Percentiles rank a stretch among this genome's conserved stretches.
Evolutionary conservation across 1,140 invertebrate species (phyloP).

Genomic region (Oryzaephilus surinamensis): DNA sequence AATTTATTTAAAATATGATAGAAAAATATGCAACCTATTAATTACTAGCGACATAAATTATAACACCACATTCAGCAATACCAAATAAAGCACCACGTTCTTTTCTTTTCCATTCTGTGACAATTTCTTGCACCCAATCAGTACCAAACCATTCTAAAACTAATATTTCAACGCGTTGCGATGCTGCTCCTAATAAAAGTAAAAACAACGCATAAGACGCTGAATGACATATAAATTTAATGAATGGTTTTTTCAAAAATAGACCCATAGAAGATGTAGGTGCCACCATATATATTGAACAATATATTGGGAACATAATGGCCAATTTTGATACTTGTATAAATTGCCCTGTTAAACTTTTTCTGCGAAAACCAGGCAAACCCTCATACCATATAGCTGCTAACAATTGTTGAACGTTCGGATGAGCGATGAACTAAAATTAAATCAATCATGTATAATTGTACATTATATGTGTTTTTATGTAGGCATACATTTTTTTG

Average conservation of each 20-base stretch:
- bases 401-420: slow-evolving; percentile 85
- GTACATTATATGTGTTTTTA: slow-evolving; percentile 1
- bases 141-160: slow-evolving; percentile 61
- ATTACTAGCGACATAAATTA: slow-evolving; percentile 66
- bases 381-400: slow-evolving; percentile 89
- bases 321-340: slow-evolving; percentile 65
- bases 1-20: not conserved
- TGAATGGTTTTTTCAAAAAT: slow-evolving; percentile 80
- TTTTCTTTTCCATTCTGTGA: slow-evolving; percentile 48
- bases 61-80: slow-evolving; percentile 63
- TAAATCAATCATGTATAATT: no score
- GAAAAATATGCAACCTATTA: no score
- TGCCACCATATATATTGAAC: slow-evolving; percentile 66
- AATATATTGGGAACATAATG: slow-evolving; percentile 76
- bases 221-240: slow-evolving; percentile 89
- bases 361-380: slow-evolving; percentile 76
- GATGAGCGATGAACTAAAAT: slow-evolving; percentile 79
- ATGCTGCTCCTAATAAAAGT: slow-evolving; percentile 76
- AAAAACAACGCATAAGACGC: slow-evolving; percentile 88
- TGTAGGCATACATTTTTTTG: slow-evolving; percentile 88
- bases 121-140: slow-evolving; percentile 46
- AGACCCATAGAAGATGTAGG: slow-evolving; percentile 65
- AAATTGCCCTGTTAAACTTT: slow-evolving; percentile 54
- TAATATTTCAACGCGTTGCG: slow-evolving; percentile 70
- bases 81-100: slow-evolving; percentile 72